Evolutionary conservation across 2,113 vertebrate species (phyloP), one percentile per base, ranked within the genome.

Genomic region (Ursus arctos): DNA sequence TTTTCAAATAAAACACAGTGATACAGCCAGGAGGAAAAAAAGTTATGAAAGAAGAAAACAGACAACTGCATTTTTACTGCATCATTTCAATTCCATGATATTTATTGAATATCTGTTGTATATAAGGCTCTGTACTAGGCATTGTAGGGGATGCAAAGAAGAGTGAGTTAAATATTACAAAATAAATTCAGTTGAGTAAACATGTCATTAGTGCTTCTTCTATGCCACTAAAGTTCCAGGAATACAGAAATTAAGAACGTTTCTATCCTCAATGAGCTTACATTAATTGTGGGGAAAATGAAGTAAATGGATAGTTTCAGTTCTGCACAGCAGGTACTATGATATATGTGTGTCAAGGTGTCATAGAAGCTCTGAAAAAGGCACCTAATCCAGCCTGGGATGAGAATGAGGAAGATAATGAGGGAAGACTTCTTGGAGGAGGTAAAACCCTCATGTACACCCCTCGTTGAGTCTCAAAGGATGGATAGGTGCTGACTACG

Each of bases 1-100:
- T 96, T 98, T 98, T 96, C 92, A 98, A 98, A 97, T 89, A 88
- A 49, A 90, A 96, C 53, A 1, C 2, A 87, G 43, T 65, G 65
- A 96, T 91, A 71, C 7, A 92, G 77, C 69, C 53, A 96, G 85
- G 84, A 97, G 61, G 53, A 94, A 83, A 83, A 85, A 97, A 72
- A 96, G 36, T 81, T 85, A 47, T 65, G 40, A 88, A 89, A 80
- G 55, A 91, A 88, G 33, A 81, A 77, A 80, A 83, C 6, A 82
- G 57, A 24, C 13, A 83, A 49, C 43, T 84, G 3, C 43, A 40
- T 92, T 94, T 85, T 86, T 59, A 88, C 9, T 69, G 36, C 4
- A 88, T 86, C 59, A 43, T 92, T 94, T 87, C 16, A 80, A 6
- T 51, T 72, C 51, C 51, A 77, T 24, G 67, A 9, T 86, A 72